Conservation (phyloP, 1,140 invertebrate species). For the Diachasmimorpha longicaudata region DNA sequence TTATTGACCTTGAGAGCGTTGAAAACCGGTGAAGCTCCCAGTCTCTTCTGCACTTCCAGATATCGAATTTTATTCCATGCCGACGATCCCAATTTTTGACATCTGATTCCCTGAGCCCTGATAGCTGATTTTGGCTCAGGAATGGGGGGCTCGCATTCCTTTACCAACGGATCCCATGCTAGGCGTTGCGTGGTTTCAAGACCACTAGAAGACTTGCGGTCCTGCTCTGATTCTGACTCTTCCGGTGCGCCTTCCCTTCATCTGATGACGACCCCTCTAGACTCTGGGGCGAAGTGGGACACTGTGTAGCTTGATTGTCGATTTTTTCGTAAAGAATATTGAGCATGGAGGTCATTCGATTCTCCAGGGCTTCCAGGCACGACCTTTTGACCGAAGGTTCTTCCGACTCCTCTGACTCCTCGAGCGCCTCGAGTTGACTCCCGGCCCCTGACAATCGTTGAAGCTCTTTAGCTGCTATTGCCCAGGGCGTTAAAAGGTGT, state of each 20-base stretch:
- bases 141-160: conserved; percentile 31
- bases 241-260: neutral
- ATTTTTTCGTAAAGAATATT: neutral
- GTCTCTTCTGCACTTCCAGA: conserved; percentile 34
- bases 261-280: neutral
- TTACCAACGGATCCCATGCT: conserved; percentile 17
- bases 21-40: conserved; percentile 37
- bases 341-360: neutral
- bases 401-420: neutral
- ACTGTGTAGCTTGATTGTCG: too few relatives aligned
- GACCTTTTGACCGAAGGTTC: too few relatives aligned
- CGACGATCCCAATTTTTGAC: conserved; percentile 30
- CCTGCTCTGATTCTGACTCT: neutral
- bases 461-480: neutral
- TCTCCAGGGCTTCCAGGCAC: too few relatives aligned
- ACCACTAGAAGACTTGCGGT: neutral
- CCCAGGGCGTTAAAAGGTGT: conserved; percentile 1
- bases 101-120: conserved; percentile 28
- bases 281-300: too few relatives aligned
- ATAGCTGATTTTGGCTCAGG: conserved; percentile 30
- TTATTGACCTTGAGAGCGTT: conserved; percentile 26
- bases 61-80: conserved; percentile 38
- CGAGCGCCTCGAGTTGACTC: too few relatives aligned
- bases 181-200: too few relatives aligned
- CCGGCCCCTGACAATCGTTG: too few relatives aligned